Percentiles rank a stretch among this genome's conserved stretches.
Evolutionary conservation across 2,113 vertebrate species (phyloP).

Genomic region (Carlito syrichta): DNA sequence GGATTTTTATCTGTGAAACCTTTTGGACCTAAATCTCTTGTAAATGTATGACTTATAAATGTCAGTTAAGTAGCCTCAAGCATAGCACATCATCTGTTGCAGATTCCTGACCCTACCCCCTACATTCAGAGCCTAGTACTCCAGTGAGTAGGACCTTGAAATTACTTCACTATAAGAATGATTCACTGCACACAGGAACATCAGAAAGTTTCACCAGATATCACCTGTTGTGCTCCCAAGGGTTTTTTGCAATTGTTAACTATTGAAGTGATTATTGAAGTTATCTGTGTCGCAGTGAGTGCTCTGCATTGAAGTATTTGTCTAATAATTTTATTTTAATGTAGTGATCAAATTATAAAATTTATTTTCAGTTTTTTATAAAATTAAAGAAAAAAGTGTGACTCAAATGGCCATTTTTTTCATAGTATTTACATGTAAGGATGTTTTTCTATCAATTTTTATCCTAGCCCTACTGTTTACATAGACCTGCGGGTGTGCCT

Average conservation of each 20-base stretch:
- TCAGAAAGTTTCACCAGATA: neutral
- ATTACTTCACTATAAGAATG: neutral
- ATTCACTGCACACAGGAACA: neutral
- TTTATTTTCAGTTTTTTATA: neutral
- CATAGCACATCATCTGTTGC: neutral
- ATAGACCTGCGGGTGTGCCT: fast-evolving
- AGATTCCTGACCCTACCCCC: neutral
- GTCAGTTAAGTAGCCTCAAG: neutral
- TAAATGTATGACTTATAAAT: neutral
- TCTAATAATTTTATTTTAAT: constrained; percentile 24
- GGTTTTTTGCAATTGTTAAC: neutral
- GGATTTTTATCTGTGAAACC: constrained; percentile 32
- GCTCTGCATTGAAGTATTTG: neutral
- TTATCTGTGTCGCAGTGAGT: neutral
- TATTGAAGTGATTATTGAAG: neutral
- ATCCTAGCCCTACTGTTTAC: neutral
- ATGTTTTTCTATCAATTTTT: neutral
- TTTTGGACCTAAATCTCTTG: neutral
- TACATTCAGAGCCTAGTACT: neutral
- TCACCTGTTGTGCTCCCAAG: neutral
- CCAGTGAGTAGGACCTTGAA: neutral
- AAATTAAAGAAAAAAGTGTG: neutral
- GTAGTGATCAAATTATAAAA: neutral
- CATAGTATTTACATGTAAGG: neutral
- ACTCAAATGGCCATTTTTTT: neutral